These are phyloP conservation scores for Drosophila kepulauana DNA, from an alignment of 1,140 invertebrate species.

Conservation along the genomic window DNA sequence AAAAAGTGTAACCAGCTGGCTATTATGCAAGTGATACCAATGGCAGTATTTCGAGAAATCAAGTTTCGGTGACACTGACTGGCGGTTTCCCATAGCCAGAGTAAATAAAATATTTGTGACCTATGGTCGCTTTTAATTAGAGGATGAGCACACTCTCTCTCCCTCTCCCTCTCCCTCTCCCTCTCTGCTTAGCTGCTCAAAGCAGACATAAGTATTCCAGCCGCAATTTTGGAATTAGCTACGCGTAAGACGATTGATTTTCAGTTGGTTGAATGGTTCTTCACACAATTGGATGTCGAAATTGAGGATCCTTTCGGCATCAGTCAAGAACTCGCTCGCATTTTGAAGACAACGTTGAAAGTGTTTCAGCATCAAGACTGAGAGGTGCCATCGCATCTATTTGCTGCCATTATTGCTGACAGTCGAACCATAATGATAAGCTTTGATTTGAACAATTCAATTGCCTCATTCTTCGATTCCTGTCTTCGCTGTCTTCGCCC, in stretches of 20 bases:
- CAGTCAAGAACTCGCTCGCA: constrained; percentile 12
- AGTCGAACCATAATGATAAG: constrained; percentile 45
- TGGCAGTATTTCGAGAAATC: not conserved
- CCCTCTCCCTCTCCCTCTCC: no score
- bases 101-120: constrained; percentile 22
- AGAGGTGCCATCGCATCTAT: constrained; percentile 24
- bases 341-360: constrained; percentile 7
- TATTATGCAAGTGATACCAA: no score
- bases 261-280: constrained; percentile 25
- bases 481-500: constrained; percentile 34
- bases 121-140: constrained; percentile 35
- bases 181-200: no score
- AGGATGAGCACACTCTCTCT: no score
- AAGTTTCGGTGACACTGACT: not conserved
- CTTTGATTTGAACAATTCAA: constrained; percentile 37
- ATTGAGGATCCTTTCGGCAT: not conserved
- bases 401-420: constrained; percentile 57
- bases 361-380: not conserved
- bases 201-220: no score
- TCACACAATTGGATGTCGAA: constrained; percentile 38
- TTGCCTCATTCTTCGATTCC: constrained; percentile 44
- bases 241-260: constrained; percentile 27
- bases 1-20: no score
- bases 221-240: constrained; percentile 30
- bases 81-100: constrained; percentile 13